Base-by-base conservation (phyloP, 1,140 invertebrate genomes). In the Paraescarpia echinospica region DNA sequence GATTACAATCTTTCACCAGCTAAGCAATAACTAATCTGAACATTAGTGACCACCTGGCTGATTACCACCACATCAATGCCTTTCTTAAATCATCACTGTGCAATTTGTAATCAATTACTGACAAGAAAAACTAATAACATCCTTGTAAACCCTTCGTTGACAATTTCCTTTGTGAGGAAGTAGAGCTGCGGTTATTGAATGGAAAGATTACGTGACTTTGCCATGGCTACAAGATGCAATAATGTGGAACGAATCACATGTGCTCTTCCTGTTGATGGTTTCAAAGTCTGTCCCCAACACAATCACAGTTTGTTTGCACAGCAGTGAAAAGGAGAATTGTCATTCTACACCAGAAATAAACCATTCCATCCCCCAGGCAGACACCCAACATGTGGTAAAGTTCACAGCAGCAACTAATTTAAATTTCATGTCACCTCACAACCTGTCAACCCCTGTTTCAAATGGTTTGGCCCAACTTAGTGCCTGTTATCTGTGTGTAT, bases 291-390 rank as follows among this genome's bases (percentile, higher is more conserved):
- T 77, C 59, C 48, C 59, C 59, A 77, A 77, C 14, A 77, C 59
- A 77, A 77, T 77, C 59, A 77, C 59, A 27, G 59, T 77, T 77
- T 77, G 59, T 77, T 77, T 77, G 59, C 59, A 77, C 59, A 77
- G 59, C 59, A 2, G 59, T 77, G 59, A 77, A 77, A 77, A 77
- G 2, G 59, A 77, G 14, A 77, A 77, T 77, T 77, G 59, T 77
- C 59, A 77, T 77, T 77, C 59, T 77, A 77, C 59, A 22, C 12
- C 59, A 22, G 59, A 77, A 77, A 77, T 77, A 77, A 77, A 77
- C 59, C 59, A 77, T 77, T 77, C 59, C 27, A 77, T 77, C 59
- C 22, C 59, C 27, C 59, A 77, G 9, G 59, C 59, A 1, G 59
- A 77, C 59, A 77, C 27, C 59, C 27, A 77, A 77, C 59, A 27